These are phyloP conservation scores for Venustoraphidia nigricollis DNA, from an alignment of 2,888 invertebrate genomes.

Conservation along the genomic window DNA sequence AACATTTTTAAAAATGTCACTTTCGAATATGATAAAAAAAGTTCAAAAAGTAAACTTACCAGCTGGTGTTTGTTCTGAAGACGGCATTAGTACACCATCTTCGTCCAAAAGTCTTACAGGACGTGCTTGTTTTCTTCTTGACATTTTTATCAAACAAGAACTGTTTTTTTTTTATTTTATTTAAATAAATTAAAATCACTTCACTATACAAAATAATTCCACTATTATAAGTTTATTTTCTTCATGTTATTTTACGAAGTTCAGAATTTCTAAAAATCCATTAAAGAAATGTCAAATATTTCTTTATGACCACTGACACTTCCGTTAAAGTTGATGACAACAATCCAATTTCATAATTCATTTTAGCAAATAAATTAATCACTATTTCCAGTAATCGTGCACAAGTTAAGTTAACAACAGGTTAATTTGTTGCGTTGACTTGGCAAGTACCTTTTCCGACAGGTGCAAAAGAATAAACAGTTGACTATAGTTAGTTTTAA, in stretches of 20 bases:
- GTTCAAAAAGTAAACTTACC: slow-evolving; percentile 17
- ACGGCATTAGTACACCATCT: slow-evolving; percentile 23
- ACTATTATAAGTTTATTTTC: not conserved
- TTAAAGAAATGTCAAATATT: not conserved
- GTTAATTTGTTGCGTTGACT: too few species aligned
- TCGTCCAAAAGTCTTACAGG: slow-evolving; percentile 34
- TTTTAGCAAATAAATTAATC: too few species aligned
- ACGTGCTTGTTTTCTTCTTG: slow-evolving; percentile 36
- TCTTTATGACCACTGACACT: too few species aligned
- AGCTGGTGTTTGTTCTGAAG: slow-evolving; percentile 14
- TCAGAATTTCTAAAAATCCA: not conserved
- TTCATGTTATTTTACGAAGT: not conserved
- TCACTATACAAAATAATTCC: not conserved
- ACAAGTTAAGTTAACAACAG: too few species aligned
- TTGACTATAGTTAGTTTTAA: too few species aligned
- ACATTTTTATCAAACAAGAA: slow-evolving; percentile 23
- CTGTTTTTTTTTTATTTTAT: not conserved
- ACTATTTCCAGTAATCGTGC: too few species aligned
- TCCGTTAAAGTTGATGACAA: too few species aligned
- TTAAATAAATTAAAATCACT: not conserved
- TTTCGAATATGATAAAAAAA: not conserved
- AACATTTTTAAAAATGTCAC: not conserved
- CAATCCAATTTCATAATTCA: too few species aligned
- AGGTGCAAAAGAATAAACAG: too few species aligned
- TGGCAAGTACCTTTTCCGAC: too few species aligned